phyloP scores from a whole-genome alignment of 2,888 invertebrate species.

The Gnatocerus cornutus region DNA sequence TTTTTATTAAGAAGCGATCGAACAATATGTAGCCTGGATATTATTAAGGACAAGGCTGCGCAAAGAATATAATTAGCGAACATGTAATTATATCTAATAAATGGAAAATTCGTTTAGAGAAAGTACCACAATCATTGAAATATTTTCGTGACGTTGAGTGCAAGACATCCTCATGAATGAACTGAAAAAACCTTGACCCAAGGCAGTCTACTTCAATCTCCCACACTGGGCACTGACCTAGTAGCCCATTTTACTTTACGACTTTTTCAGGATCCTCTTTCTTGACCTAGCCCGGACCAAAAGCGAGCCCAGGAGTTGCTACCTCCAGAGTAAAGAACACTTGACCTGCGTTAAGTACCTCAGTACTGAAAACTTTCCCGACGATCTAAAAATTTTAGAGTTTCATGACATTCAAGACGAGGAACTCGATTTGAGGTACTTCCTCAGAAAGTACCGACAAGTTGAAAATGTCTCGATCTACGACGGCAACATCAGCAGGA shows the following conservation, averaged over 20 bases:
- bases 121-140: constrained; percentile 14
- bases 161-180: constrained; percentile 34
- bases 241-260: background rate
- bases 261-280: constrained; percentile 27
- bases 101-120: constrained; percentile 10
- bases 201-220: constrained; percentile 28
- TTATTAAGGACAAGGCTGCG: constrained; percentile 35
- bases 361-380: constrained; percentile 1
- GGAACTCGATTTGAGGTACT: constrained; percentile 51
- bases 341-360: constrained; percentile 22
- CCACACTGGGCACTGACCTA: constrained; percentile 37
- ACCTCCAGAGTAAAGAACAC: constrained; percentile 1
- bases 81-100: constrained; percentile 8
- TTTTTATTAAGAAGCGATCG: no score
- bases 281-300: constrained; percentile 8
- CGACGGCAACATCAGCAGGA: constrained; percentile 53
- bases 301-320: constrained; percentile 6
- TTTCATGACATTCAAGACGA: constrained; percentile 46
- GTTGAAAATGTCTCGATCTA: constrained; percentile 53
- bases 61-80: constrained; percentile 13
- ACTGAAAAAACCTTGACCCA: constrained; percentile 30
- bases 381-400: constrained; percentile 71
- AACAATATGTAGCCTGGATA: constrained; percentile 6
- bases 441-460: constrained; percentile 54
- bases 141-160: background rate